Conservation (phyloP, 2,113 vertebrate species). For the Perca schrenkii region DNA sequence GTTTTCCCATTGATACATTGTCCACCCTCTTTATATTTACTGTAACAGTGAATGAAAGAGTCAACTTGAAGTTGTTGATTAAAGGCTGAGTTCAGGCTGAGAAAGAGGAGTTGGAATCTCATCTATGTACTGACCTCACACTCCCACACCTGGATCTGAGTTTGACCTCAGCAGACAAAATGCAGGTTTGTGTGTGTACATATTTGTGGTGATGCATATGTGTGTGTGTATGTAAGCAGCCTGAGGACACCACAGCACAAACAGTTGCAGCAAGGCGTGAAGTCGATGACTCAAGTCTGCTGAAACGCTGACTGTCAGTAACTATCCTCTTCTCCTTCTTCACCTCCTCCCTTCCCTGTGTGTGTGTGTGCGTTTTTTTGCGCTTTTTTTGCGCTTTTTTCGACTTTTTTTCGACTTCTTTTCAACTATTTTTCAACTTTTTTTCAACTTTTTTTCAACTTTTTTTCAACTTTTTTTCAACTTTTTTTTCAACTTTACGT, state of each 20-base stretch:
- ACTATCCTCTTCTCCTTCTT: neutral
- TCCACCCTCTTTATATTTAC: neutral
- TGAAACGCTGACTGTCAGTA: slow-evolving; percentile 22
- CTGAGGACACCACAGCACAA: neutral
- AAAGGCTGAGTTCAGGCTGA: slow-evolving; percentile 8
- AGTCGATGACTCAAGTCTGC: slow-evolving; percentile 44
- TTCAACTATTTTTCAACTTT: too few relatives aligned
- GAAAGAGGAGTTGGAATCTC: slow-evolving; percentile 24
- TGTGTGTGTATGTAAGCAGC: neutral
- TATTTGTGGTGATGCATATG: slow-evolving; percentile 29
- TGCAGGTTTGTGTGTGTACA: slow-evolving; percentile 20
- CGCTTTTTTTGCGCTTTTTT: too few relatives aligned
- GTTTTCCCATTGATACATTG: neutral
- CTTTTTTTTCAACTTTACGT: too few relatives aligned
- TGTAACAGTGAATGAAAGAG: neutral
- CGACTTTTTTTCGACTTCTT: too few relatives aligned
- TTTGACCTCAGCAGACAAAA: neutral
- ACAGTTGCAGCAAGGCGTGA: slow-evolving; percentile 26
- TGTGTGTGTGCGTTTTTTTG: neutral
- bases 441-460: too few relatives aligned
- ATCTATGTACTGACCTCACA: slow-evolving; percentile 39
- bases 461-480: too few relatives aligned
- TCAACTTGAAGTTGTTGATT: slow-evolving; percentile 10
- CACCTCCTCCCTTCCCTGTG: neutral
- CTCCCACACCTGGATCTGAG: slow-evolving; percentile 46